These are phyloP conservation scores for Spilosoma lubricipeda DNA, from an alignment of 2,888 invertebrate genomes.

Conservation along the genomic window DNA sequence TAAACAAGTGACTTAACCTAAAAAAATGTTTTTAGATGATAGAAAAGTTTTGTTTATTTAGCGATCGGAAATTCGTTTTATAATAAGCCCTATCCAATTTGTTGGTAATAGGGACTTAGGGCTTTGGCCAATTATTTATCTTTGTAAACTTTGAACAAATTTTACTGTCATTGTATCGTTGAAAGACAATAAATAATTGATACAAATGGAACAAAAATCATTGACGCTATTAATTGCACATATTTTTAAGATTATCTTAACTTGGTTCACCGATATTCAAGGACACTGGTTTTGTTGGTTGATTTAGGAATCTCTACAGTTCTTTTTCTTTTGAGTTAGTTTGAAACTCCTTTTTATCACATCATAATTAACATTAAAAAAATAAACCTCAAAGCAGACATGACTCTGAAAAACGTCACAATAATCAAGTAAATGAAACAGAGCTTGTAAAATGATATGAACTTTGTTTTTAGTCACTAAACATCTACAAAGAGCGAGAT, in stretches of 20 bases:
- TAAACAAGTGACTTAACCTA: background rate
- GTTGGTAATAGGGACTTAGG: background rate
- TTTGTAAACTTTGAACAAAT: background rate
- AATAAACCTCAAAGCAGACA: no score
- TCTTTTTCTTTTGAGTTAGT: no score
- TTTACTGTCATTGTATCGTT: background rate
- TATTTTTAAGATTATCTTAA: background rate
- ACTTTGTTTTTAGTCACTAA: no score
- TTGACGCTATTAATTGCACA: background rate
- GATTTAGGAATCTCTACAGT: no score
- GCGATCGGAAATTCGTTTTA: background rate
- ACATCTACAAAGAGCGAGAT: no score
- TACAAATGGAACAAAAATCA: background rate
- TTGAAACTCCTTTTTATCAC: no score
- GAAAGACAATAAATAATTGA: background rate
- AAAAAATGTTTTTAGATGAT: background rate
- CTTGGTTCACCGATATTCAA: background rate
- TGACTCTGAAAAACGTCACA: no score
- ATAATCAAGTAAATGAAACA: no score
- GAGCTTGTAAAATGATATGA: no score
- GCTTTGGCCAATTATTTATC: background rate
- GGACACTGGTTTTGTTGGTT: background rate
- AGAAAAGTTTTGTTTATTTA: background rate
- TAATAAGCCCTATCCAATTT: background rate
- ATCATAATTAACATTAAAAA: no score